Percentiles rank a stretch among this genome's conserved stretches.
Evolutionary conservation across 2,113 vertebrate species (phyloP).

Genomic region (Ciconia stormi): DNA sequence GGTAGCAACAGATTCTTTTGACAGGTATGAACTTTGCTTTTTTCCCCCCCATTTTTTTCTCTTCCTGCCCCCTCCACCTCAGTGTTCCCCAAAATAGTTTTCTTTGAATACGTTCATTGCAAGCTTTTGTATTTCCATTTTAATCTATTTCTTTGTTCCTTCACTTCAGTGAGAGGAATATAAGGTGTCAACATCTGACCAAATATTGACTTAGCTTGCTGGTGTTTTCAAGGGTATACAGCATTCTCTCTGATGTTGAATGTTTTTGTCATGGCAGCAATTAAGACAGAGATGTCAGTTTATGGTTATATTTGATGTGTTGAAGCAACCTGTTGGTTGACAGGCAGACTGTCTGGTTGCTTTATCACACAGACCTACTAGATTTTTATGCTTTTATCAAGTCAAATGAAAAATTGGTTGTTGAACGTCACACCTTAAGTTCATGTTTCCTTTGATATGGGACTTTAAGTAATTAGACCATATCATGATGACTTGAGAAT

Average conservation of each 20-base stretch:
- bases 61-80: fast-evolving
- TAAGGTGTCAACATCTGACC: background rate
- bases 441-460: background rate
- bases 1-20: constrained; percentile 97
- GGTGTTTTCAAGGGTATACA: background rate
- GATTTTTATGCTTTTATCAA: background rate
- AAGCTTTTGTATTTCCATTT: background rate
- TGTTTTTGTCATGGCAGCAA: background rate
- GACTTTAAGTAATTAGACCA: background rate
- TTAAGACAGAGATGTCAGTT: background rate
- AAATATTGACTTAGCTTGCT: background rate
- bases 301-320: background rate
- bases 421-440: background rate
- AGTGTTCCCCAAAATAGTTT: background rate
- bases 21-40: constrained; percentile 82
- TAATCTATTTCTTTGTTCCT: background rate
- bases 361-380: background rate
- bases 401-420: background rate
- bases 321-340: background rate
- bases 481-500: background rate
- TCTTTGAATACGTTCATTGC: background rate
- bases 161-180: background rate
- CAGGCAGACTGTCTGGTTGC: background rate
- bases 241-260: background rate
- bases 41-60: background rate